Percentiles rank a stretch among this genome's conserved stretches.
Conservation (phyloP, 2,797 vertebrate species). For the Sebastes itinus region DNA sequence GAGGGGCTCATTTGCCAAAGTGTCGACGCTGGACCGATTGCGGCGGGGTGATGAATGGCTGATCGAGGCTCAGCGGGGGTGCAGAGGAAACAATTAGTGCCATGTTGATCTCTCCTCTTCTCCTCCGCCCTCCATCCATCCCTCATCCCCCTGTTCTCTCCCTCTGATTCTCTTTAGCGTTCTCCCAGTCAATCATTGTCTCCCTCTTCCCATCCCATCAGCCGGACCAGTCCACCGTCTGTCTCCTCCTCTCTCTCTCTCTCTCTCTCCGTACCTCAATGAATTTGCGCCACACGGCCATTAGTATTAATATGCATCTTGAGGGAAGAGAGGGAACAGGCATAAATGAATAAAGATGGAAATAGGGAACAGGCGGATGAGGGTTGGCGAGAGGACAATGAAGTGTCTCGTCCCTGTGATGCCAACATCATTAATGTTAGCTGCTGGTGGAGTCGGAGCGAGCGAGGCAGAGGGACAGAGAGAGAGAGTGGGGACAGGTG, state of each 20-base stretch:
- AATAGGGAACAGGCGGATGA: constrained; percentile 36
- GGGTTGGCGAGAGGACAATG: constrained; percentile 49
- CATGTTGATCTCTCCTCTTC: constrained; percentile 71
- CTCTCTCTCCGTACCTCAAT: not conserved
- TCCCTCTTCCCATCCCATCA: constrained; percentile 34
- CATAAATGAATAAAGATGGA: constrained; percentile 62
- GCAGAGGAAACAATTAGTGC: constrained; percentile 80
- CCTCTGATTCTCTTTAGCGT: constrained; percentile 28
- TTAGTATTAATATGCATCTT: constrained; percentile 65
- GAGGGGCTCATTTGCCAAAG: constrained; percentile 72
- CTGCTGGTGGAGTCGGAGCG: not conserved
- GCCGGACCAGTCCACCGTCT: constrained; percentile 11
- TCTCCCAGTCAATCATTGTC: constrained; percentile 50
- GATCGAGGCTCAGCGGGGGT: constrained; percentile 58
- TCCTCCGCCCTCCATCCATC: constrained; percentile 58
- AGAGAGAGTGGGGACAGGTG: constrained; percentile 2
- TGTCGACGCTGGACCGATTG: constrained; percentile 65
- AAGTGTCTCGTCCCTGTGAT: constrained; percentile 40
- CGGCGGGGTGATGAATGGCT: constrained; percentile 70
- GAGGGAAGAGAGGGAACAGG: constrained; percentile 39
- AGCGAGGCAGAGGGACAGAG: not conserved
- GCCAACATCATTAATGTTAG: constrained; percentile 47
- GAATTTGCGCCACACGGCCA: constrained; percentile 39
- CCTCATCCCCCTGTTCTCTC: constrained; percentile 37
- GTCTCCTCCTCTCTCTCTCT: not conserved